A percentile compares a stretch with the other conserved stretches of the same genome.
Evolutionary conservation across 2,113 vertebrate genomes (phyloP).

Genomic region (Apistogramma diplotaenia): DNA sequence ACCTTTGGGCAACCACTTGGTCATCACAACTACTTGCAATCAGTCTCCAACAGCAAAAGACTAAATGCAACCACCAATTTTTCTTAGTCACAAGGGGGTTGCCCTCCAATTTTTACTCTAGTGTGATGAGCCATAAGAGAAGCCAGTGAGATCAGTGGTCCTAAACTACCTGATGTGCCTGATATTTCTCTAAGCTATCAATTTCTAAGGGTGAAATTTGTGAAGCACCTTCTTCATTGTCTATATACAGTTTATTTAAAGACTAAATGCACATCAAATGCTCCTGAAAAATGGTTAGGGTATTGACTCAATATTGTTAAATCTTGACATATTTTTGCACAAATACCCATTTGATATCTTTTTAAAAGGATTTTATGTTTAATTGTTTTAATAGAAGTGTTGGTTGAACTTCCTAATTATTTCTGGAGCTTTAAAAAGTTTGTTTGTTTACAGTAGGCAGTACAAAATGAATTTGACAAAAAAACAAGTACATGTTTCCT

Average conservation of each 20-base stretch:
- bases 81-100: too few species aligned
- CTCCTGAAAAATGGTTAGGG: not conserved
- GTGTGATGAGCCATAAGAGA: too few species aligned
- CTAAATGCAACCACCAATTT: too few species aligned
- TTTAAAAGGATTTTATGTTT: not conserved
- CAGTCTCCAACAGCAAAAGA: too few species aligned
- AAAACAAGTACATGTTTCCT: not conserved
- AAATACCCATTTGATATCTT: not conserved
- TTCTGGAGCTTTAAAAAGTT: too few species aligned
- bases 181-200: too few species aligned
- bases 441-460: not conserved
- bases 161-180: too few species aligned
- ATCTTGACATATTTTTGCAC: not conserved
- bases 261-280: not conserved
- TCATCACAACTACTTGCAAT: too few species aligned
- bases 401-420: not conserved
- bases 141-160: too few species aligned
- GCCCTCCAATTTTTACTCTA: too few species aligned
- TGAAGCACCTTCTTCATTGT: not conserved
- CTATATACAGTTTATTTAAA: not conserved
- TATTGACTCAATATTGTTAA: not conserved
- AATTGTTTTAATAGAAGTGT: not conserved
- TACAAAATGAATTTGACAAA: not conserved
- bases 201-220: too few species aligned
- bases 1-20: too few species aligned